Conservation (phyloP, 35 echinoderm and acorn worm genomes). For the Amphiura filiformis region DNA sequence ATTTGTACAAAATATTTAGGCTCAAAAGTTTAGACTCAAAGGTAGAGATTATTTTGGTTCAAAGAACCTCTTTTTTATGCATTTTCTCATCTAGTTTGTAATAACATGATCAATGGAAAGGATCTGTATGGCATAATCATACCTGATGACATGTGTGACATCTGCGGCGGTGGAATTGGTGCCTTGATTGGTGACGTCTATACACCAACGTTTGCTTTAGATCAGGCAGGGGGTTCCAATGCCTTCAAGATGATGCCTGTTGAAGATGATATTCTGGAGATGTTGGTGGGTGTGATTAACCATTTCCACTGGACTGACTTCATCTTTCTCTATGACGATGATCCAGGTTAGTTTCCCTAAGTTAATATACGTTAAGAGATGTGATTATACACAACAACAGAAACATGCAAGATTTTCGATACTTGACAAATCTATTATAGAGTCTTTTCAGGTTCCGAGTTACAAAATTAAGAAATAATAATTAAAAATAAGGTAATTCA, state of each 20-base stretch:
- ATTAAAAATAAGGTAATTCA: no score
- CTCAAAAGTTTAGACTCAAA: no score
- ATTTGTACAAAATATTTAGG: no score
- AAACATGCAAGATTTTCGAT: no score
- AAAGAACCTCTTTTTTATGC: no score
- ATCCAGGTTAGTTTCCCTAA: constrained; percentile 57
- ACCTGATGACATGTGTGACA: constrained; percentile 62
- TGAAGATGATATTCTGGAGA: constrained; percentile 48
- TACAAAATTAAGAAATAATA: no score
- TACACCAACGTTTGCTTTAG: constrained; percentile 43
- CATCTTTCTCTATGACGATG: constrained; percentile 59
- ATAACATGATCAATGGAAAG: constrained; percentile 42
- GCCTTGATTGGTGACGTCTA: constrained; percentile 55
- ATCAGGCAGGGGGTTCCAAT: constrained; percentile 42
- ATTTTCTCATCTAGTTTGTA: constrained; percentile 52
- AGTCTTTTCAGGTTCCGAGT: no score
- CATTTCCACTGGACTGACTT: constrained; percentile 66
- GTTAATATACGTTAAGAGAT: no score
- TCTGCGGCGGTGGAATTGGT: constrained; percentile 36
- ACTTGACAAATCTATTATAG: no score
- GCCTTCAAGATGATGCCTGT: constrained; percentile 71
- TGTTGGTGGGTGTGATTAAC: constrained; percentile 56
- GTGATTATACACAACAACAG: no score
- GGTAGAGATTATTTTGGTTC: no score
- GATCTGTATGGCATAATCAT: constrained; percentile 41